Percentiles rank a stretch among this genome's conserved stretches.
phyloP scores from a whole-genome alignment of 2,797 vertebrate species.

The Erpetoichthys calabaricus region DNA sequence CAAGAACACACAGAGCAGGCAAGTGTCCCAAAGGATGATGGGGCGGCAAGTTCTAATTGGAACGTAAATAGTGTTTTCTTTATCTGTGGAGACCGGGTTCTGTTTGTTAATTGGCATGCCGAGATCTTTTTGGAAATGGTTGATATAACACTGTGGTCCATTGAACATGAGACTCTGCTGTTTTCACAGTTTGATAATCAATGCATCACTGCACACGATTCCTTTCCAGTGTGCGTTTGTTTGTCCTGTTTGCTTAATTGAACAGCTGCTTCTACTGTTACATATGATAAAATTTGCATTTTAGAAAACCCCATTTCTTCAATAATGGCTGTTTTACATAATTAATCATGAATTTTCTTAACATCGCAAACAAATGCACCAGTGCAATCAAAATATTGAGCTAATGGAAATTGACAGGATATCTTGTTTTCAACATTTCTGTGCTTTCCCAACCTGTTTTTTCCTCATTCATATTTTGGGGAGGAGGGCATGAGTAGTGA shows the following conservation, averaged over 20 bases:
- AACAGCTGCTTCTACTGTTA: slow-evolving; percentile 57
- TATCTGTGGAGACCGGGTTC: slow-evolving; percentile 38
- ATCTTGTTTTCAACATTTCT: slow-evolving; percentile 24
- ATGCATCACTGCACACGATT: slow-evolving; percentile 52
- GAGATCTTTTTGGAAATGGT: slow-evolving; percentile 36
- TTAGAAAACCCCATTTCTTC: slow-evolving; percentile 29
- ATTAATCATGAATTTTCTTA: slow-evolving; percentile 33
- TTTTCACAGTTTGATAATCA: slow-evolving; percentile 58
- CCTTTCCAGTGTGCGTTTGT: slow-evolving; percentile 43
- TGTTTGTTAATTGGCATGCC: slow-evolving; percentile 49
- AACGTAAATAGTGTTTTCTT: slow-evolving; percentile 30
- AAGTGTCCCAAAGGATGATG: slow-evolving; percentile 16
- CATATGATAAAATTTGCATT: slow-evolving; percentile 55
- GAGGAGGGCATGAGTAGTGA: too few species aligned
- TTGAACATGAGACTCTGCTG: slow-evolving; percentile 48
- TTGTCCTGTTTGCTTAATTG: slow-evolving; percentile 55
- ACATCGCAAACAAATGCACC: slow-evolving; percentile 25
- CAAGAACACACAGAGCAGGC: slow-evolving; percentile 6
- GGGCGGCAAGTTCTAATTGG: slow-evolving; percentile 32
- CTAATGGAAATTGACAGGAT: slow-evolving; percentile 1
- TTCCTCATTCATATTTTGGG: neutral
- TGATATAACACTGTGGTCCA: slow-evolving; percentile 40
- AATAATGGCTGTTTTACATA: slow-evolving; percentile 41
- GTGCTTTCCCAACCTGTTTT: slow-evolving; percentile 16
- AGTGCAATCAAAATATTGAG: slow-evolving; percentile 21